Percentiles rank a stretch among this genome's conserved stretches.
Conservation (phyloP, 2,113 vertebrate genomes). For the Tychaedon coryphoeus region DNA sequence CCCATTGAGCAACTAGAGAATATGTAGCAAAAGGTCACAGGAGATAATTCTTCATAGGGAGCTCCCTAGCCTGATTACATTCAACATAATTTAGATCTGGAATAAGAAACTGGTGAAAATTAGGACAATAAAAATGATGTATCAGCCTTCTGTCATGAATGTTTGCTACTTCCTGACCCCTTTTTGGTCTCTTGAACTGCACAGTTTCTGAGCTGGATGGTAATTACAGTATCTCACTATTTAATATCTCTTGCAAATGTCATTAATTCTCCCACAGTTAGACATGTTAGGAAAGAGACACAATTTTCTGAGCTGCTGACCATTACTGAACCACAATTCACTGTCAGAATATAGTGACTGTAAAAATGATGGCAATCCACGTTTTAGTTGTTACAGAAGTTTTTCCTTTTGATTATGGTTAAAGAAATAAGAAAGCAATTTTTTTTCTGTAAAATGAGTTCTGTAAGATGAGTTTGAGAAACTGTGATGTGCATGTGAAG, state of each 20-base stretch:
- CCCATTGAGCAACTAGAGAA: not conserved
- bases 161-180: not conserved
- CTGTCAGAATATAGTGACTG: not conserved
- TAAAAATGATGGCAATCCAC: not conserved
- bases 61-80: not conserved
- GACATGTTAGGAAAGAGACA: not conserved
- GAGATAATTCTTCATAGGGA: not conserved
- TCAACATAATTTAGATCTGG: not conserved
- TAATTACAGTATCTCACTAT: not conserved
- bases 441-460: not conserved
- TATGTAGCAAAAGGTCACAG: not conserved
- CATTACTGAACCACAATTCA: not conserved
- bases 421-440: not conserved
- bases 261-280: not conserved
- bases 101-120: not conserved
- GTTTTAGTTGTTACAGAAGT: not conserved
- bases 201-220: not conserved
- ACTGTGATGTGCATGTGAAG: not conserved
- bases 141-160: not conserved
- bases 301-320: not conserved
- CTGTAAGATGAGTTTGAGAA: not conserved
- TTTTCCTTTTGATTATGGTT: not conserved
- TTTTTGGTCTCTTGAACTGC: not conserved
- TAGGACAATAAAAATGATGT: not conserved
- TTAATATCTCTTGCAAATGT: not conserved